Conservation (phyloP, 1,140 invertebrate genomes). For the Cryptotermes secundus region DNA sequence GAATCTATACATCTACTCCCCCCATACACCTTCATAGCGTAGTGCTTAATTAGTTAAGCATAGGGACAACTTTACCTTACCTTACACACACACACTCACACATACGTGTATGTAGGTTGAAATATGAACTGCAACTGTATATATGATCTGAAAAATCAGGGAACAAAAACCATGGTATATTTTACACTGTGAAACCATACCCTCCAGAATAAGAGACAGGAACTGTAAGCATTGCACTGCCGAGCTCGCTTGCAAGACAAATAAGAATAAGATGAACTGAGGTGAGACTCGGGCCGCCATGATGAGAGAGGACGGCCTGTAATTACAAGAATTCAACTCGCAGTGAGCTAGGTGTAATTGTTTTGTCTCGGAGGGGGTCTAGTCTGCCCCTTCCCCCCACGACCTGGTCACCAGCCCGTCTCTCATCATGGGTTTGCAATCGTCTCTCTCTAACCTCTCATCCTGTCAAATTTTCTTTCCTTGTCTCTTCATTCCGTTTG, state of each 20-base stretch:
- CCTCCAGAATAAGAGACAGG: too few species aligned
- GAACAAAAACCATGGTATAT: too few species aligned
- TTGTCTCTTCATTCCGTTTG: background rate
- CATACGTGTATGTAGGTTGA: too few species aligned
- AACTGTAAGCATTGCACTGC: background rate
- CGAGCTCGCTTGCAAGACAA: background rate
- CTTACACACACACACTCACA: too few species aligned
- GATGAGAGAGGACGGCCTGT: constrained; percentile 1
- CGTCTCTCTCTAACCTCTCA: background rate
- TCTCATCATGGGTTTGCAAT: too few species aligned
- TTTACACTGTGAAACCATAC: too few species aligned
- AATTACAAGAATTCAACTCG: background rate
- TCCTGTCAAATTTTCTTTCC: background rate
- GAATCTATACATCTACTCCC: too few species aligned
- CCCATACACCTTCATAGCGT: too few species aligned
- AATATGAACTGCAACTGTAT: too few species aligned
- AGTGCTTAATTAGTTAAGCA: too few species aligned
- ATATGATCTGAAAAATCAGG: too few species aligned
- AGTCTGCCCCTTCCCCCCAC: background rate
- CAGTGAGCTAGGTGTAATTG: background rate
- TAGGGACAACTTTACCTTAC: too few species aligned
- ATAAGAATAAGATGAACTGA: background rate
- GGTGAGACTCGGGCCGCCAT: background rate
- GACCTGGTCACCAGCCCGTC: background rate
- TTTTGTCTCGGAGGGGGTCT: background rate